Evolutionary conservation across 1,140 invertebrate species (phyloP).

Genomic region (Cherax quadricarinatus): DNA sequence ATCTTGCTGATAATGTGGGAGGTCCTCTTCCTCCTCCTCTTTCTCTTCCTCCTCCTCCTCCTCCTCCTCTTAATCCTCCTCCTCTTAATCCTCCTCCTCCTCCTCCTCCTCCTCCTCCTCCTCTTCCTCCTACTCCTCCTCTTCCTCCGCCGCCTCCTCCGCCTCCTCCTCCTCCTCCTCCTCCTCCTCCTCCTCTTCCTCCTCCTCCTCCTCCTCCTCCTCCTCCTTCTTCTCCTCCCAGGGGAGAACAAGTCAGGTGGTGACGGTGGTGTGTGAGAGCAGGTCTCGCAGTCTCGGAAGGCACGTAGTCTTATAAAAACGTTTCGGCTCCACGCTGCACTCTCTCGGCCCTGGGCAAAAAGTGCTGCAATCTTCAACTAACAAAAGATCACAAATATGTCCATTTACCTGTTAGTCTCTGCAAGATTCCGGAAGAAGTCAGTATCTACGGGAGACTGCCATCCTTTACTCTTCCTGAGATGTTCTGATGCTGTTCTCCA

Average conservation of each 20-base stretch:
- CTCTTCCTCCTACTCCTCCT: neutral
- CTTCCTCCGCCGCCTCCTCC: neutral
- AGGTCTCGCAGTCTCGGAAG: neutral
- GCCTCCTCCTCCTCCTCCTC: neutral
- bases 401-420: slow-evolving; percentile 1
- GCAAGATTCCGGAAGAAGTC: neutral
- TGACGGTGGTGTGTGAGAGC: no score
- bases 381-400: slow-evolving; percentile 36
- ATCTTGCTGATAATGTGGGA: neutral
- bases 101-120: neutral
- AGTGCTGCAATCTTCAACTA: slow-evolving; percentile 16
- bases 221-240: neutral
- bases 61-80: no score
- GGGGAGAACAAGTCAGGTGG: no score
- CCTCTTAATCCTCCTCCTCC: neutral
- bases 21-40: neutral
- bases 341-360: slow-evolving; percentile 20
- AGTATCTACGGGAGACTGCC: neutral
- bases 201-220: neutral
- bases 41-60: neutral
- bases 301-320: slow-evolving; percentile 30
- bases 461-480: neutral
- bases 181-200: neutral
- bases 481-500: neutral
- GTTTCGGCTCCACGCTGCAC: slow-evolving; percentile 9